These are phyloP conservation scores for Poeciliopsis gracilis DNA, from an alignment of 2,797 vertebrate genomes.

Conservation along the genomic window DNA sequence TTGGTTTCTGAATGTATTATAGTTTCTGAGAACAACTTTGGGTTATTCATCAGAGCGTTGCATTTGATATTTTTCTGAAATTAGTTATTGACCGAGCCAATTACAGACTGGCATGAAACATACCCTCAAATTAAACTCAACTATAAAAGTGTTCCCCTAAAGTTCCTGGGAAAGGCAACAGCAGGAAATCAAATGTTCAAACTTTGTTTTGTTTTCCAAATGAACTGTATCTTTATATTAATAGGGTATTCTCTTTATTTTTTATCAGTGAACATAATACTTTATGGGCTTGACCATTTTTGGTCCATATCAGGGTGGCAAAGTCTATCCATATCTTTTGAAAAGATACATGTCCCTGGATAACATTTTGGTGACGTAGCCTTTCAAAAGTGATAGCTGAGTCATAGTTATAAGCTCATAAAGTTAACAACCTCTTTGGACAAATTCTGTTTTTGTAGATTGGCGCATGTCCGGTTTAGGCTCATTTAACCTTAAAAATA, in stretches of 20 bases:
- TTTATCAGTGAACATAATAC: not conserved
- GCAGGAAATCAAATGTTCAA: conserved; percentile 3
- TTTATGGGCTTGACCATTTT: no score
- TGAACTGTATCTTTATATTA: not conserved
- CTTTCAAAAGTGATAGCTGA: no score
- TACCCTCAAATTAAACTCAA: conserved; percentile 47
- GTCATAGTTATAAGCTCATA: no score
- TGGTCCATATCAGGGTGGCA: no score
- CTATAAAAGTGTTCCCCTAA: conserved; percentile 29
- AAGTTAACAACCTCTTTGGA: no score
- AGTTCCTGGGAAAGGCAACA: conserved; percentile 6
- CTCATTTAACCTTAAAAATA: conserved; percentile 22
- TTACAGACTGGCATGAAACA: conserved; percentile 40
- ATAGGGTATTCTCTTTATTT: not conserved
- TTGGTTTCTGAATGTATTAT: conserved; percentile 23
- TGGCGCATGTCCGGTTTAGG: no score
- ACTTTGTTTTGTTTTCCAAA: not conserved
- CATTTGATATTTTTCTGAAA: conserved; percentile 55
- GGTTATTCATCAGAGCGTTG: conserved; percentile 40
- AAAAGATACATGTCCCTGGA: no score
- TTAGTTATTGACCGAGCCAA: conserved; percentile 60
- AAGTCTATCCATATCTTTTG: no score
- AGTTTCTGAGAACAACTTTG: conserved; percentile 43
- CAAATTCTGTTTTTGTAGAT: no score
- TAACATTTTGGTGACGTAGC: no score